Conservation (phyloP, 1,140 invertebrate species). For the Heliconius himera region DNA sequence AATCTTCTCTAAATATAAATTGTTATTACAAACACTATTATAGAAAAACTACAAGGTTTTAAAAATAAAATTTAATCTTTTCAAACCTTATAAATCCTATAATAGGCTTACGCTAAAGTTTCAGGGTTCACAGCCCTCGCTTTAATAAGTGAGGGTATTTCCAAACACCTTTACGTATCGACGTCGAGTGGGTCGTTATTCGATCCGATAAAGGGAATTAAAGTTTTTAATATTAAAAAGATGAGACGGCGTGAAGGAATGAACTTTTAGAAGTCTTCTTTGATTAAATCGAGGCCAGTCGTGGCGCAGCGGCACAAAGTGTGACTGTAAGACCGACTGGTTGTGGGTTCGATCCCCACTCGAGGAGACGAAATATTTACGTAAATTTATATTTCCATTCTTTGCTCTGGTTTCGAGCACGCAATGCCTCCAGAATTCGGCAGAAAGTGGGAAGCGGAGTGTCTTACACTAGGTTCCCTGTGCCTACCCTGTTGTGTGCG, state of each 20-base stretch:
- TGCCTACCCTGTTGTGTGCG: too few species aligned
- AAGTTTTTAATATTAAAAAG: background rate
- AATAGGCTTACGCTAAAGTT: slow-evolving; percentile 3
- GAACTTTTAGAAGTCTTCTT: background rate
- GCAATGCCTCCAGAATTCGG: too few species aligned
- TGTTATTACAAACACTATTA: background rate
- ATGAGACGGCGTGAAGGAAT: background rate
- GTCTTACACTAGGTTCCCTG: too few species aligned
- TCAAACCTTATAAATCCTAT: slow-evolving; percentile 3
- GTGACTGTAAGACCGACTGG: too few species aligned
- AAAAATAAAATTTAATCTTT: background rate
- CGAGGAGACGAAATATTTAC: too few species aligned
- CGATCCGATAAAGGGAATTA: slow-evolving; percentile 3
- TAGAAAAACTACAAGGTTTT: background rate
- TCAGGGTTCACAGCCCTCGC: background rate
- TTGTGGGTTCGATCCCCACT: too few species aligned
- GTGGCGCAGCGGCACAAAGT: too few species aligned
- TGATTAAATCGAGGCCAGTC: background rate
- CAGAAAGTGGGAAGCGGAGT: too few species aligned
- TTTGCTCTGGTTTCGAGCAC: too few species aligned
- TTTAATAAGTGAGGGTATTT: slow-evolving; percentile 1
- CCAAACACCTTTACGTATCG: slow-evolving; percentile 2
- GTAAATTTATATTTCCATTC: too few species aligned
- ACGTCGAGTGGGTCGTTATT: background rate
- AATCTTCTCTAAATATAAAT: background rate